Percentiles rank a stretch among this genome's conserved stretches.
These are phyloP conservation scores for Lydus trimaculatus DNA, from an alignment of 2,888 invertebrate genomes.

Conservation along the genomic window DNA sequence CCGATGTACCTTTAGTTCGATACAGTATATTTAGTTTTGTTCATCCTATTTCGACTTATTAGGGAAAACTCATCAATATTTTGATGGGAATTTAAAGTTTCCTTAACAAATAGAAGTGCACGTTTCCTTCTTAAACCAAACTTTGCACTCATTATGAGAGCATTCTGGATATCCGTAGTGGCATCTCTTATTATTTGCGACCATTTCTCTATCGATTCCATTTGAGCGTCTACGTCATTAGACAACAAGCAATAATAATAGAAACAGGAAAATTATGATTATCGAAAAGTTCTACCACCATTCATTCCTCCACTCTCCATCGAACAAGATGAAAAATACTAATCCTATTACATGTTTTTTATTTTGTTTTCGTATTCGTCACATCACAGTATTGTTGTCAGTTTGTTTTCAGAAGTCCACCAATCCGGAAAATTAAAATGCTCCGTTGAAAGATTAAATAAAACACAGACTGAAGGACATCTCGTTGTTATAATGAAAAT, in stretches of 20 bases:
- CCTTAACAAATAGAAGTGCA: no score
- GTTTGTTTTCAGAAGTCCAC: slow-evolving; percentile 36
- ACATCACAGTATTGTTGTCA: slow-evolving; percentile 29
- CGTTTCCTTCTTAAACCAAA: no score
- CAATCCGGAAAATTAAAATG: slow-evolving; percentile 57
- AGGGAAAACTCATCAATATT: no score
- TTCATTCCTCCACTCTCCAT: not conserved
- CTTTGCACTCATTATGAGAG: no score
- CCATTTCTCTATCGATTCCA: not conserved
- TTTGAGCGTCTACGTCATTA: slow-evolving; percentile 18
- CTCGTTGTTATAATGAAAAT: not conserved
- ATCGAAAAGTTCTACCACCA: not conserved
- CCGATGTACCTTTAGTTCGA: no score
- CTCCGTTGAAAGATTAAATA: slow-evolving; percentile 56
- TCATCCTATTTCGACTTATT: no score
- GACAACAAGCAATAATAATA: not conserved
- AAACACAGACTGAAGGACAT: slow-evolving; percentile 46
- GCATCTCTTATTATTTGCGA: slow-evolving; percentile 19
- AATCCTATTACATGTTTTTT: slow-evolving; percentile 21
- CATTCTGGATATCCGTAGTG: no score
- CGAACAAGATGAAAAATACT: slow-evolving; percentile 16
- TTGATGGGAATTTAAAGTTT: no score
- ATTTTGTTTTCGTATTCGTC: slow-evolving; percentile 31
- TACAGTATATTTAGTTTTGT: no score
- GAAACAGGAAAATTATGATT: slow-evolving; percentile 19